These are phyloP conservation scores for Therioaphis trifolii DNA, from an alignment of 2,888 invertebrate genomes.

Conservation along the genomic window DNA sequence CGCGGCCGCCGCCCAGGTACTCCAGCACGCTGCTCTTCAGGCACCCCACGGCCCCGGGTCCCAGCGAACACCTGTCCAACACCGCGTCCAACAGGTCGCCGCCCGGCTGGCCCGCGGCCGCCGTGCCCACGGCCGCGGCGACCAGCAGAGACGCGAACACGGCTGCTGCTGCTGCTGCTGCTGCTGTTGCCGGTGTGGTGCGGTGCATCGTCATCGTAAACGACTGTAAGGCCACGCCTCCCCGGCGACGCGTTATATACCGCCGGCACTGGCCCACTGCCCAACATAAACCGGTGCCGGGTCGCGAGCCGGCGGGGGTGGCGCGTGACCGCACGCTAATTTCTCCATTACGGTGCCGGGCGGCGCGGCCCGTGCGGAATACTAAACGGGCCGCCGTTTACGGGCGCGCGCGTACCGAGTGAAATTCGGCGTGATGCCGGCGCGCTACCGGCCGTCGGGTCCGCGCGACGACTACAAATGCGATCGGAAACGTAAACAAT, in stretches of 20 bases:
- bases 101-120: conserved; percentile 73
- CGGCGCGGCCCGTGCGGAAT: too few species aligned
- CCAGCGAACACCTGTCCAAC: conserved; percentile 73
- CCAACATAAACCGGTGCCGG: conserved; percentile 35
- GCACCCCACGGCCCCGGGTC: conserved; percentile 52
- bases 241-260: conserved; percentile 45
- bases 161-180: background rate
- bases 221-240: conserved; percentile 61
- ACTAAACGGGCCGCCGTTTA: conserved; percentile 1
- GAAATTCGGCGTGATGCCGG: background rate
- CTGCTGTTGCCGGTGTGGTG: background rate
- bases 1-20: conserved; percentile 77
- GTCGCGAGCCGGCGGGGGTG: conserved; percentile 18
- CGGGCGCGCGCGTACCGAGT: background rate
- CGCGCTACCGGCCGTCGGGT: background rate
- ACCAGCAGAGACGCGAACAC: too few species aligned
- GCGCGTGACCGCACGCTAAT: conserved; percentile 56
- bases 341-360: conserved; percentile 40
- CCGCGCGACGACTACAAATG: background rate
- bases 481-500: background rate
- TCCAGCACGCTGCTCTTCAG: conserved; percentile 75
- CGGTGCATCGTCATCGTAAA: conserved; percentile 55
- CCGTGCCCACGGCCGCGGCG: background rate
- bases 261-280: conserved; percentile 53
- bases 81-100: conserved; percentile 77